Evolutionary conservation across 2,797 vertebrate genomes (phyloP), one percentile per base, ranked within the genome.

Genomic region (Aratinga solstitialis): DNA sequence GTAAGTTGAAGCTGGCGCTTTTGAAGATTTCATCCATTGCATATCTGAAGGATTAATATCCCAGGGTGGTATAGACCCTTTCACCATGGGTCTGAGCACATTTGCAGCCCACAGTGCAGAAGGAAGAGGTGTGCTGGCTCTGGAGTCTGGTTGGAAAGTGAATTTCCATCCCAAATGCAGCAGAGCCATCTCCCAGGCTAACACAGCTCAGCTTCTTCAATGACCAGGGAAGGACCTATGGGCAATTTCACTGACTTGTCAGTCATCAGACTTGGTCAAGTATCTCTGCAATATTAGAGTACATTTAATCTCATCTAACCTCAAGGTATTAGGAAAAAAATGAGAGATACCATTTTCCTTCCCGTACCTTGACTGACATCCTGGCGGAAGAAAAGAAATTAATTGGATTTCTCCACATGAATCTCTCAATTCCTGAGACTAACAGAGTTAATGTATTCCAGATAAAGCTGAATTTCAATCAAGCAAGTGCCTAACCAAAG

Each of bases 71-170:
- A 75, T 0, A 0, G 30, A 56, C 26, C 16, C 13, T 67, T 86
- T 84, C 2, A 1, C 29, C 1, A 0, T 17, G 15, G 24, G 19
- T 40, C 22, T 0, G 2, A 48, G 47, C 0, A 1, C 8, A 13
- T 59, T 59, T 83, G 56, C 21, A 71, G 72, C 23, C 27, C 0
- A 0, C 23, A 19, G 34, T 12, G 8, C 32, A 54, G 40, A 69
- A 66, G 42, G 17, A 78, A 71, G 30, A 71, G 20, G 11, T 56
- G 6, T 69, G 24, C 22, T 80, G 40, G 19, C 71, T 81, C 66
- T 26, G 18, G 26, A 13, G 4, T 77, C 24, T 61, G 32, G 3
- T 5, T 68, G 23, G 47, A 78, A 95, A 61, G 19, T 10, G 22
- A 65, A 69, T 85, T 91, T 71, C 36, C 42, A 75, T 5, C 50